Base-by-base conservation (phyloP, 2,797 vertebrate species). In the Oreonectes daqikongensis region DNA sequence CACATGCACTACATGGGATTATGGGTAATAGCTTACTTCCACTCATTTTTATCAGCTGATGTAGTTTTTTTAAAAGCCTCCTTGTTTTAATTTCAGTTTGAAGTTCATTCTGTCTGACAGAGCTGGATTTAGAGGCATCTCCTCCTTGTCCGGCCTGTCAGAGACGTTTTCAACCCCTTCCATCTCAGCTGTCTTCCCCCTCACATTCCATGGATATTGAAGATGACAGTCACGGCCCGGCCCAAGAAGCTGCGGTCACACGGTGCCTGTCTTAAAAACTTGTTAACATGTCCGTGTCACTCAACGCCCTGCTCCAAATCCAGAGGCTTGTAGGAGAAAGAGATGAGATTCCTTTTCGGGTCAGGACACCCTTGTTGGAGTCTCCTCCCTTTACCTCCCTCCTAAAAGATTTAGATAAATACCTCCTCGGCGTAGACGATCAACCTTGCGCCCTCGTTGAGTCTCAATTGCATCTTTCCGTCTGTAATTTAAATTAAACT, bases 141-240 rank as follows among this genome's bases (percentile, higher is more conserved):
- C 53, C 42, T 59, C 8, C 52, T 53, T 67, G 52, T 75, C 64
- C 24, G 32, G 38, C 38, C 65, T 68, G 53, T 68, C 74, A 76
- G 5, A 60, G 53, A 53, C 53, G 57, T 76, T 61, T 75, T 42
- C 11, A 30, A 30, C 74, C 64, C 9, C 50, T 67, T 67, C 73
- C 50, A 59, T 75, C 73, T 75, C 50, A 68, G 73, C 73, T 75
- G 73, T 68, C 73, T 24, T n/a, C 26, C 38, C 30, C 74, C 17
- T 60, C 20, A 26, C 65, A 12, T 60, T 76, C 64, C 42, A 24
- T 5, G 20, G 65, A 76, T 68, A 76, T 68, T 60, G 20, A 68
- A 75, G 73, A 76, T 76, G 74, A 69, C 65, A 68, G 64, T 68
- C 64, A n/a, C 64, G 46, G 28, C 35, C 28, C 40, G 2, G 53